phyloP scores from a whole-genome alignment of 2,797 vertebrate species.

The Myripristis murdjan region DNA sequence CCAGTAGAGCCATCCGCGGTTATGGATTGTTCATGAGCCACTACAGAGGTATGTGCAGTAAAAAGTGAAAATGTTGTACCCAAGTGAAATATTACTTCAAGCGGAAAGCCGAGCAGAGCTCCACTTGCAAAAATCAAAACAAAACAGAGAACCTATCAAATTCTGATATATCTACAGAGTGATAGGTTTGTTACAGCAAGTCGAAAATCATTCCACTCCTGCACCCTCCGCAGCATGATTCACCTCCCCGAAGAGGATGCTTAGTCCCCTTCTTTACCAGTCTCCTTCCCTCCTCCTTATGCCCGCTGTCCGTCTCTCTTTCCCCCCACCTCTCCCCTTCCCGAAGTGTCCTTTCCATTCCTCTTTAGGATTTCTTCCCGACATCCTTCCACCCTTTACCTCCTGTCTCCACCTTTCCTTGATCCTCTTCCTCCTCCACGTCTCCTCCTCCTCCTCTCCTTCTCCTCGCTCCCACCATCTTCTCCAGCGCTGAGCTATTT shows the following conservation, averaged over 20 bases:
- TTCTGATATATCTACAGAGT: not conserved
- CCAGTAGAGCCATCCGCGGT: not conserved
- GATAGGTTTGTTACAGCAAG: slow-evolving; percentile 49
- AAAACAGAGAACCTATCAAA: slow-evolving; percentile 27
- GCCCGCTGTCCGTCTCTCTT: not conserved
- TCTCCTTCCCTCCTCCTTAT: slow-evolving; percentile 19
- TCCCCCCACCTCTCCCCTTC: slow-evolving; percentile 4
- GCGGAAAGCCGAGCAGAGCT: slow-evolving; percentile 27
- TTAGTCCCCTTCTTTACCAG: slow-evolving; percentile 34
- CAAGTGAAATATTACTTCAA: slow-evolving; percentile 4
- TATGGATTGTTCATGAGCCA: not conserved
- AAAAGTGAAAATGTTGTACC: not conserved
- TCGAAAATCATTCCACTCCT: slow-evolving; percentile 72
- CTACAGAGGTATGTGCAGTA: not conserved
- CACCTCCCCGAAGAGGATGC: slow-evolving; percentile 13
- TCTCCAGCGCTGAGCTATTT: slow-evolving; percentile 63
- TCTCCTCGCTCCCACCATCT: slow-evolving; percentile 48
- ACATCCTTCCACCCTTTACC: not conserved
- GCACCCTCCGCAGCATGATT: slow-evolving; percentile 69
- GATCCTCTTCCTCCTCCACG: not conserved
- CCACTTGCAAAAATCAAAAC: slow-evolving; percentile 3
- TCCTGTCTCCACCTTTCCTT: slow-evolving; percentile 12
- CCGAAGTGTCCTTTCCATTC: slow-evolving; percentile 17
- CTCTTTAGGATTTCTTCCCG: slow-evolving; percentile 24
- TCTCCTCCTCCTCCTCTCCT: slow-evolving; percentile 16